Conservation (phyloP, 2,888 invertebrate species). For the Sarcophaga subvicina region DNA sequence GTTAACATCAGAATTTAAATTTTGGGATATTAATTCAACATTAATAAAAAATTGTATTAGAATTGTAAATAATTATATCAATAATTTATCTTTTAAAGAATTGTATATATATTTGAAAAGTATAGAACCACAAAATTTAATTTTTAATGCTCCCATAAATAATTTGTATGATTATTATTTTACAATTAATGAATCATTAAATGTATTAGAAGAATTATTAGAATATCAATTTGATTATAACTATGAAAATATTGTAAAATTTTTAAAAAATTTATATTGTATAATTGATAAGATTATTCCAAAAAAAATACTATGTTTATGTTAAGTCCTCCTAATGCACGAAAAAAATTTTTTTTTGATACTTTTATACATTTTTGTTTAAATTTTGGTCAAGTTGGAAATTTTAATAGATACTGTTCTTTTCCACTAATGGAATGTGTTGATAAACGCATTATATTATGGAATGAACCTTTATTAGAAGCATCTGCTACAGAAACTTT, state of each 20-base stretch:
- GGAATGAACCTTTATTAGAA: slow-evolving; percentile 48
- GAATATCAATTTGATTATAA: slow-evolving; percentile 39
- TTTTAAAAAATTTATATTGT: slow-evolving; percentile 35
- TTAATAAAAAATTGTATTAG: slow-evolving; percentile 41
- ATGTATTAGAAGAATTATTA: slow-evolving; percentile 24
- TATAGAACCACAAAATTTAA: slow-evolving; percentile 57
- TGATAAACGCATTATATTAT: slow-evolving; percentile 42
- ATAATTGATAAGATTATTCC: slow-evolving; percentile 28
- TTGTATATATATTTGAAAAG: slow-evolving; percentile 39
- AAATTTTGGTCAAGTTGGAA: slow-evolving; percentile 51
- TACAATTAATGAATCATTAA: slow-evolving; percentile 28
- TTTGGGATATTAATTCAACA: slow-evolving; percentile 42
- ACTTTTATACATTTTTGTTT: slow-evolving; percentile 40
- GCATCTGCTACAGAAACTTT: slow-evolving; percentile 40
- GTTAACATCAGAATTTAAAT: slow-evolving; percentile 44
- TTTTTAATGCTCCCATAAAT: slow-evolving; percentile 52
- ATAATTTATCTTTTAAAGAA: slow-evolving; percentile 38
- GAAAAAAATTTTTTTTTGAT: slow-evolving; percentile 38
- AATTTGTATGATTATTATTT: slow-evolving; percentile 54
- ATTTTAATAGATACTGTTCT: slow-evolving; percentile 51
- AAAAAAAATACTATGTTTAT: slow-evolving; percentile 51
- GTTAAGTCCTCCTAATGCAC: slow-evolving; percentile 33
- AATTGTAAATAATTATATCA: slow-evolving; percentile 39
- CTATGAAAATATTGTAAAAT: neutral
- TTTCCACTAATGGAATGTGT: slow-evolving; percentile 59